Percentiles rank a stretch among this genome's conserved stretches.
phyloP scores from a whole-genome alignment of 1,140 invertebrate genomes.

The Drosophila sp. region DNA sequence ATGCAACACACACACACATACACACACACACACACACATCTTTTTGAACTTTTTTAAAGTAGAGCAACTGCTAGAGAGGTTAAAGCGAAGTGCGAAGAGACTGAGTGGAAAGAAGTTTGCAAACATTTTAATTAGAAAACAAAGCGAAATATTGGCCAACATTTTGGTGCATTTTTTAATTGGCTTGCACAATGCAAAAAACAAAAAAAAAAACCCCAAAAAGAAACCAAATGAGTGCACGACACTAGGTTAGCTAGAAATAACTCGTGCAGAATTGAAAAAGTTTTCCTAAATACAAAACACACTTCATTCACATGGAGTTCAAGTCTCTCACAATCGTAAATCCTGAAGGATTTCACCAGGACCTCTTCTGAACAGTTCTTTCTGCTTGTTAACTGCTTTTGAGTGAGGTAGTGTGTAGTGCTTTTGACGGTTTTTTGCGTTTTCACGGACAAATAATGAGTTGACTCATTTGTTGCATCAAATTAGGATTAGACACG shows the following conservation, averaged over 20 bases:
- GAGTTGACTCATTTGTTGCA: no score
- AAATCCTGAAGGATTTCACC: no score
- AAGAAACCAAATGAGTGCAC: neutral
- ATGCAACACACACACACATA: slow-evolving; percentile 33
- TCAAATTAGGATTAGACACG: no score
- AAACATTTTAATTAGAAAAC: slow-evolving; percentile 35
- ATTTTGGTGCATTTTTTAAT: slow-evolving; percentile 57
- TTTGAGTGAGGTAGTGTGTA: no score
- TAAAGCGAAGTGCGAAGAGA: slow-evolving; percentile 1
- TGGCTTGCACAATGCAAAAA: slow-evolving; percentile 47
- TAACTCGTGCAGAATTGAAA: neutral
- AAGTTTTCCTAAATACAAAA: neutral
- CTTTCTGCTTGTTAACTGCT: no score
- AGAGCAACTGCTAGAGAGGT: slow-evolving; percentile 20
- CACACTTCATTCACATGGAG: no score
- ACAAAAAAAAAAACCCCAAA: neutral
- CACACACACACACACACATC: slow-evolving; percentile 15
- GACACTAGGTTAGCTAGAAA: neutral
- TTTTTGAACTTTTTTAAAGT: slow-evolving; percentile 23
- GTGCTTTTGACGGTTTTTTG: no score
- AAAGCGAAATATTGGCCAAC: slow-evolving; percentile 37
- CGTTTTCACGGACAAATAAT: no score
- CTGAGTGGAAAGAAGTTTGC: neutral
- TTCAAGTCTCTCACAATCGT: no score
- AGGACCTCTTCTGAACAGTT: no score